phyloP scores from a whole-genome alignment of 2,797 vertebrate species.

The Paratrypauchen microcephalus region DNA sequence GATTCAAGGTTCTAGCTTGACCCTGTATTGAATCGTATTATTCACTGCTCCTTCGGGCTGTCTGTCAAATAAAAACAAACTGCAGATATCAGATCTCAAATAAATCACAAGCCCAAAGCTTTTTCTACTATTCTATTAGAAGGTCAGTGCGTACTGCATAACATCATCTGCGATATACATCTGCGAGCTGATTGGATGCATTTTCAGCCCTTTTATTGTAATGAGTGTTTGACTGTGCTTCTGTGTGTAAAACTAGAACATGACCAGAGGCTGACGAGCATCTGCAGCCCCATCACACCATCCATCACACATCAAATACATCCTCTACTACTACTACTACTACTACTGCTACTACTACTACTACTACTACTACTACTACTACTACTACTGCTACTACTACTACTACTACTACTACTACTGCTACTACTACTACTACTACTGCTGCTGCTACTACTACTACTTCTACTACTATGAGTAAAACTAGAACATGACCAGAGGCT shows the following conservation, averaged over 20 bases:
- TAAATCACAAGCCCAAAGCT: background rate
- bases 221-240: slow-evolving; percentile 13
- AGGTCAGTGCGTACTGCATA: background rate
- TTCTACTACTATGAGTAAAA: too few species aligned
- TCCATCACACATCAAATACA: slow-evolving; percentile 2
- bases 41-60: background rate
- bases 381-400: too few species aligned
- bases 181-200: background rate
- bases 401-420: too few species aligned
- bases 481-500: too few species aligned
- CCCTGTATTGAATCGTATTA: background rate
- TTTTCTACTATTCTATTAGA: background rate
- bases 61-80: background rate
- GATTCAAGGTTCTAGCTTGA: background rate
- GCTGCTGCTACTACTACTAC: too few species aligned
- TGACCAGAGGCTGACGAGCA: slow-evolving; percentile 39
- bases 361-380: too few species aligned
- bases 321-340: background rate
- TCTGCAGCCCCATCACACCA: slow-evolving; percentile 18
- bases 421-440: too few species aligned
- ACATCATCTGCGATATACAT: background rate
- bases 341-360: too few species aligned
- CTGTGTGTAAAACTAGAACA: slow-evolving; percentile 30
- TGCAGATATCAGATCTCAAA: background rate
- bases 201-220: background rate